Conservation (phyloP, 2,797 vertebrate genomes). For the Hydrophis major region DNA sequence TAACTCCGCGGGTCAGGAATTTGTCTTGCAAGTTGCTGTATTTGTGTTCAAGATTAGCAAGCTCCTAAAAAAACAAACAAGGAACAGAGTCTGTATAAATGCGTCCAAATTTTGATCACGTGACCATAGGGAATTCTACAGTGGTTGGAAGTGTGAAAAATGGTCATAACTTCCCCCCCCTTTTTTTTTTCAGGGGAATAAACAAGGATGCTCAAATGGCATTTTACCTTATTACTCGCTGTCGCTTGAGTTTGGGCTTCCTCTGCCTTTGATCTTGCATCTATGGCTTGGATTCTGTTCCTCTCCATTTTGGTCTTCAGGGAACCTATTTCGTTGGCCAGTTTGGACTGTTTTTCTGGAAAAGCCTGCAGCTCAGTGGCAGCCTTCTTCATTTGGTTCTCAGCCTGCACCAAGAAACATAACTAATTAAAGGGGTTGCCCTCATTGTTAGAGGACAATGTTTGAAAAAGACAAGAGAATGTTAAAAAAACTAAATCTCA, state of each 20-base stretch:
- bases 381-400: constrained; percentile 62
- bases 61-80: constrained; percentile 68
- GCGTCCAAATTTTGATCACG: too few relatives aligned
- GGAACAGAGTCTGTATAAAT: not conserved
- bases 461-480: not conserved
- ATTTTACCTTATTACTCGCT: constrained; percentile 62
- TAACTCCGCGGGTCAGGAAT: constrained; percentile 42
- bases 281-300: constrained; percentile 66
- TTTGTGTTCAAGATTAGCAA: constrained; percentile 67
- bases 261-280: constrained; percentile 65
- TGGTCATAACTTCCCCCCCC: too few relatives aligned
- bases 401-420: constrained; percentile 67
- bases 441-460: fast-evolving
- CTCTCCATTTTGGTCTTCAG: constrained; percentile 71
- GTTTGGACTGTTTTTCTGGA: constrained; percentile 50
- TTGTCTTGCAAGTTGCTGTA: constrained; percentile 73
- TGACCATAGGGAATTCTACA: too few relatives aligned
- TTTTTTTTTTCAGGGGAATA: not conserved
- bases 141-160: too few relatives aligned
- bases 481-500: not conserved
- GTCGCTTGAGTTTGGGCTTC: constrained; percentile 55
- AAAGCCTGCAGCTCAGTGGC: constrained; percentile 59
- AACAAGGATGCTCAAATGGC: not conserved
- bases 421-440: not conserved
- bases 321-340: constrained; percentile 64